Evolutionary conservation across 1,140 invertebrate genomes (phyloP), one percentile per base, ranked within the genome.

Genomic region (Mylabris phalerata): DNA sequence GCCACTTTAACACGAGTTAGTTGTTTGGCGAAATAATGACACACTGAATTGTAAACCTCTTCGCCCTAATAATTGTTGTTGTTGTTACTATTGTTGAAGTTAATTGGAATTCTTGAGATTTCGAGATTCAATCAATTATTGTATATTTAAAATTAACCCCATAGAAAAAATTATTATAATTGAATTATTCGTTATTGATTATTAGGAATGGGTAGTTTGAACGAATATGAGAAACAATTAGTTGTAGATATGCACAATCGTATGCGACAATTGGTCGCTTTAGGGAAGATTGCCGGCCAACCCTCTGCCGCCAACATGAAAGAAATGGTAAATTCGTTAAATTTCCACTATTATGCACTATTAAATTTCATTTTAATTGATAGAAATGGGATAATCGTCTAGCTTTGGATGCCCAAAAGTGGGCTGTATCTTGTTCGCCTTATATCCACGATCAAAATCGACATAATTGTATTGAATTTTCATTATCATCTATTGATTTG

Each of bases 361-460:
- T 40, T 40, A 2, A 40, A 40, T 40, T 6, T 2, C 6, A 40
- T 10, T 44, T 43, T 25, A 4, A 66, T 60, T 75, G 70, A 38
- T 58, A 88, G 86, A 77, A 84, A 66, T 94, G 92, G 92, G 91
- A 94, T 70, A 87, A 93, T 46, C 89, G 93, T 71, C 75, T 95
- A 57, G 92, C 92, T 9, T 73, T 78, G 3, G 78, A 84, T 44
- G 91, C 92, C 5, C 90, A 93, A 70, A 79, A 82, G 65, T 93
- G 91, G 88, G 85, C 91, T 0, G 83, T 89, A 59, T 82, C 84
- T 48, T 94, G 91, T 69, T 48, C 57, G 24, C 79, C 81, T 38
- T 83, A 89, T 45, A 79, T 78, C 7, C 92, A 94, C 68, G 90
- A 93, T 71, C 75, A 71, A 48, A 72, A 72, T 43, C 75, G 80